A percentile compares a stretch with the other conserved stretches of the same genome.
These are phyloP conservation scores for Meandrina meandrites DNA, from an alignment of 92 coral and sea anemone species.

Conservation along the genomic window DNA sequence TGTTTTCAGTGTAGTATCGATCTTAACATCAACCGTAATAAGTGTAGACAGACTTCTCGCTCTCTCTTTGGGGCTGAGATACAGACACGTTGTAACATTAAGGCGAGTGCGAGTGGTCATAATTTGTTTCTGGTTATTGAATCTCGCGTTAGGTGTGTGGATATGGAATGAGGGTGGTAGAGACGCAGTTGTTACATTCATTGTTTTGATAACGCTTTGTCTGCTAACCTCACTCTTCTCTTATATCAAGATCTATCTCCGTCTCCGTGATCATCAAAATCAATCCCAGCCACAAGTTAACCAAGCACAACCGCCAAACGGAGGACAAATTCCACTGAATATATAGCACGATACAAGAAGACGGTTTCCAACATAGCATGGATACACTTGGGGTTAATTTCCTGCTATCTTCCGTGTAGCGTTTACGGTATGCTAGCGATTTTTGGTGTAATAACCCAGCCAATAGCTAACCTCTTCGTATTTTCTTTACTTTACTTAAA, in stretches of 20 bases:
- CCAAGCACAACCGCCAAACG: not conserved
- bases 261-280: not conserved
- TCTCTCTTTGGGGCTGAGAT: not conserved
- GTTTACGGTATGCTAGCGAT: not conserved
- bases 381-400: not conserved
- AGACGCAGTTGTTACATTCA: not conserved
- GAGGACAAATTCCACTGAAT: not conserved
- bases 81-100: not conserved
- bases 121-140: no score
- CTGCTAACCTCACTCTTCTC: not conserved
- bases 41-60: not conserved
- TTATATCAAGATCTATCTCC: not conserved
- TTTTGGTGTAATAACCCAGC: not conserved
- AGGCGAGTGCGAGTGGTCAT: not conserved
- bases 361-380: slow-evolving; percentile 1
- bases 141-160: not conserved
- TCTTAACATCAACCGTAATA: not conserved
- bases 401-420: not conserved
- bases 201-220: not conserved
- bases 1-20: not conserved
- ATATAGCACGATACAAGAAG: slow-evolving; percentile 1
- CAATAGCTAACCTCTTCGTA: not conserved
- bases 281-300: not conserved
- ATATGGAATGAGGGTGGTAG: no score
- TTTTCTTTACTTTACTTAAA: not conserved